These are phyloP conservation scores for Phoxinus dragarum DNA, from an alignment of 2,797 vertebrate species.

Conservation along the genomic window DNA sequence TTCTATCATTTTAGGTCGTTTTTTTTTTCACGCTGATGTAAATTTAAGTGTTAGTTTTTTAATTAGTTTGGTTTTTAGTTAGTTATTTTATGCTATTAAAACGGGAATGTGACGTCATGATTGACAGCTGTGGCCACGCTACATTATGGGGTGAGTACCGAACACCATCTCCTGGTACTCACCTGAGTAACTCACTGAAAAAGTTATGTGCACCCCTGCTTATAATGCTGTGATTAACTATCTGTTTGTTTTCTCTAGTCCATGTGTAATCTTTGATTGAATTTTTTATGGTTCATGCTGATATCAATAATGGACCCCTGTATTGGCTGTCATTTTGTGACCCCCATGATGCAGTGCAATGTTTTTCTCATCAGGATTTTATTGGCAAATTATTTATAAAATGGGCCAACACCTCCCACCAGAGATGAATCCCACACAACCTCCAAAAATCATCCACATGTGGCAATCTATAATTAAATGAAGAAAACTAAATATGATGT, in stretches of 20 bases:
- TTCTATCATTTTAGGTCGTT: too few species aligned
- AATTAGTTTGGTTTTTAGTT: too few species aligned
- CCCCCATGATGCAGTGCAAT: constrained; percentile 1
- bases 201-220: too few species aligned
- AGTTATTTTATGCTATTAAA: too few species aligned
- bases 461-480: constrained; percentile 53
- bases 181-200: too few species aligned
- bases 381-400: constrained; percentile 41
- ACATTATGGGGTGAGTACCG: too few species aligned
- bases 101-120: too few species aligned
- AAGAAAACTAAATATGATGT: constrained; percentile 40
- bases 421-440: constrained; percentile 38
- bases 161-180: too few species aligned
- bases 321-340: neutral
- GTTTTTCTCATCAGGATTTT: constrained; percentile 36
- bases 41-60: too few species aligned
- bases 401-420: constrained; percentile 29
- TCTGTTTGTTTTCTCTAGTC: neutral
- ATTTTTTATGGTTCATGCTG: neutral
- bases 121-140: too few species aligned
- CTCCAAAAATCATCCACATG: constrained; percentile 42
- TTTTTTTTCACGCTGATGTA: too few species aligned
- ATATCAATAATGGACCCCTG: constrained; percentile 8
- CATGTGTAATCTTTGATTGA: neutral
- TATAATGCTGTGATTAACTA: neutral